Percentiles rank a stretch among this genome's conserved stretches.
These are phyloP conservation scores for Steinernema scapterisci DNA, from an alignment of 2,888 invertebrate genomes.

Conservation along the genomic window DNA sequence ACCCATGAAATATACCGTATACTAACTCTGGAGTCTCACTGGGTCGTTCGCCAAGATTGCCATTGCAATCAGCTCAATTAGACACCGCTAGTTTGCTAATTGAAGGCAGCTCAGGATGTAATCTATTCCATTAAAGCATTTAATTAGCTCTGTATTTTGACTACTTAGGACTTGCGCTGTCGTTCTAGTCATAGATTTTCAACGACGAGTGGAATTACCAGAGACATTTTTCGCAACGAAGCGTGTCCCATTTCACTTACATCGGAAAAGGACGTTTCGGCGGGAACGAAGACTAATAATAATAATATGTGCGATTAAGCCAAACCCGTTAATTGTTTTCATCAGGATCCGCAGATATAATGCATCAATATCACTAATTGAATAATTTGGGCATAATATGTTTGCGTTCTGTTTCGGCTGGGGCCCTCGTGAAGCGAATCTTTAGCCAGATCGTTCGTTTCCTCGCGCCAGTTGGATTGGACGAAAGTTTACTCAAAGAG, in stretches of 20 bases:
- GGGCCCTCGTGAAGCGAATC: background rate
- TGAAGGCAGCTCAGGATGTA: background rate
- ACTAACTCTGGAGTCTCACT: background rate
- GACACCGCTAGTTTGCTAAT: constrained; percentile 12
- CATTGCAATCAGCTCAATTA: constrained; percentile 9
- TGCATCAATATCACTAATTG: constrained; percentile 21
- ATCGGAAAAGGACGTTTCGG: background rate
- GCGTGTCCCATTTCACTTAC: background rate
- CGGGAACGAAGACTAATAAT: background rate
- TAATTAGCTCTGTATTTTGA: background rate
- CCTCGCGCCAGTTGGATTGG: background rate
- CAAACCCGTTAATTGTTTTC: constrained; percentile 28
- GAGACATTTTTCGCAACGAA: background rate
- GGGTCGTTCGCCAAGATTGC: background rate
- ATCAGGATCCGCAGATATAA: background rate
- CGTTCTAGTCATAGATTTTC: background rate
- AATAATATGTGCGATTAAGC: background rate
- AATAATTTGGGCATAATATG: constrained; percentile 23
- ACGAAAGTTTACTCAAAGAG: background rate
- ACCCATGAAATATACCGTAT: background rate
- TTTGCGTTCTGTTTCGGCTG: background rate
- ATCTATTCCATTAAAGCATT: constrained; percentile 18
- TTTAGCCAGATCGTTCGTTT: background rate
- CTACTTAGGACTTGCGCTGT: background rate
- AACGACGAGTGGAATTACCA: background rate